Evolutionary conservation across 2,888 invertebrate genomes (phyloP), one percentile per base, ranked within the genome.

Genomic region (Pinctada fucata): DNA sequence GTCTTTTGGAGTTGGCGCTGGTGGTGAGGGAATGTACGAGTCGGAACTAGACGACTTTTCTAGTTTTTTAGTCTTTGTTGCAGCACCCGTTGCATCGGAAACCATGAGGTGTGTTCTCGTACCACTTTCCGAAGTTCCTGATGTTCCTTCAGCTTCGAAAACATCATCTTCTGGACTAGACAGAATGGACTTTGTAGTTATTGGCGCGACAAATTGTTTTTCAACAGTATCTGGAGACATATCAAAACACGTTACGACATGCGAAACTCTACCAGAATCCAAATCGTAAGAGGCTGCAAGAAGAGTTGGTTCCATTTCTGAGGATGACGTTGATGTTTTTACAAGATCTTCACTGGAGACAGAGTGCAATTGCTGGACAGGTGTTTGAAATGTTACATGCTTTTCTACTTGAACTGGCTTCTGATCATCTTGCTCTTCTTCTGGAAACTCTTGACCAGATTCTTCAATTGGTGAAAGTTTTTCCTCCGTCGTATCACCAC

Each of bases 231-330:
- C 92, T 72, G 91, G 91, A 16, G 91, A 91, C 58, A 91, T 85
- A 76, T 92, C 92, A 84, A 88, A 91, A 6, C 90, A 84, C n/a
- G 91, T 87, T 3, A 92, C 91, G 4, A 92, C 90, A 82, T 90
- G 88, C n/a, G 91, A 91, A 47, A 95, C 91, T 75, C 89, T 88
- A 45, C 93, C 93, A 66, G 91, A 89, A 76, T 93, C 93, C 72
- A 96, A 93, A 91, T 97, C 97, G 90, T 96, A 95, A 6, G 96
- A 96, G 2, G 98, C 97, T 13, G 97, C 97, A 8, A 99, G 96
- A 6, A 99, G 93, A 1, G 98, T 99, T 93, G 92, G 92, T 79
- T 92, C 92, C 71, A 98, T 98, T 92, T 98, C 98, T 52, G 97
- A 97, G 63, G 97, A 91, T 5, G 97, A 91, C 8, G 91, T 90